A percentile compares a stretch with the other conserved stretches of the same genome.
Conservation (phyloP, 2,888 invertebrate species). For the Acrocyrtus sp. region DNA sequence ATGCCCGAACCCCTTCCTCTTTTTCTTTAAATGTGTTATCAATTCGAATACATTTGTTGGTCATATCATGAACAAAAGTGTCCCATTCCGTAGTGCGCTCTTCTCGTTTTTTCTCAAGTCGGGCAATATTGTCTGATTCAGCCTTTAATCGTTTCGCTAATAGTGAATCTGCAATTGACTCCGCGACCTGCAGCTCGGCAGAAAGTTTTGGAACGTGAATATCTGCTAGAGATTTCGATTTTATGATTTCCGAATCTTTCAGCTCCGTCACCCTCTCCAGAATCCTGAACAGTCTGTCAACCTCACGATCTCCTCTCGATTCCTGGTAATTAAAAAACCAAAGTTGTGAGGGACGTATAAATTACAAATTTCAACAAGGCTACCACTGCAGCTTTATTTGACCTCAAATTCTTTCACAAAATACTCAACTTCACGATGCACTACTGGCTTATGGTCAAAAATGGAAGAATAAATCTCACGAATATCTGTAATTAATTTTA, state of each 20-base stretch:
- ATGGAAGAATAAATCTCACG: constrained; percentile 85
- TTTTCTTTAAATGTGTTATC: constrained; percentile 82
- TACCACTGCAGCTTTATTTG: constrained; percentile 60
- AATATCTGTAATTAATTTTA: constrained; percentile 79
- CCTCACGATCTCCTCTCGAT: constrained; percentile 81
- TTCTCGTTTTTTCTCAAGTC: constrained; percentile 69
- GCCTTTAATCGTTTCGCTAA: constrained; percentile 46
- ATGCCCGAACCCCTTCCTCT: constrained; percentile 79
- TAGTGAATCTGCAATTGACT: constrained; percentile 60
- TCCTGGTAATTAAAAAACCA: constrained; percentile 70
- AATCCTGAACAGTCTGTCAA: constrained; percentile 80
- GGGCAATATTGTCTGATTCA: constrained; percentile 40
- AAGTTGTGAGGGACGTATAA: not conserved
- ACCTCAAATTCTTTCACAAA: constrained; percentile 89
- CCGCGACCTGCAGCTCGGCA: constrained; percentile 75
- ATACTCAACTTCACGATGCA: constrained; percentile 86
- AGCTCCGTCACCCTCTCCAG: constrained; percentile 82
- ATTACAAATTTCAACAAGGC: not conserved
- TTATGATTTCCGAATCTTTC: constrained; percentile 78
- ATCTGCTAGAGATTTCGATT: constrained; percentile 74
- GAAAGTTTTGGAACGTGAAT: constrained; percentile 73
- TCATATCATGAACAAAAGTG: constrained; percentile 81
- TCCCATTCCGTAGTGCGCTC: constrained; percentile 75
- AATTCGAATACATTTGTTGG: constrained; percentile 78
- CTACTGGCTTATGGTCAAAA: constrained; percentile 87